phyloP scores from a whole-genome alignment of 2,888 invertebrate species.

The Diaphora mendica region DNA sequence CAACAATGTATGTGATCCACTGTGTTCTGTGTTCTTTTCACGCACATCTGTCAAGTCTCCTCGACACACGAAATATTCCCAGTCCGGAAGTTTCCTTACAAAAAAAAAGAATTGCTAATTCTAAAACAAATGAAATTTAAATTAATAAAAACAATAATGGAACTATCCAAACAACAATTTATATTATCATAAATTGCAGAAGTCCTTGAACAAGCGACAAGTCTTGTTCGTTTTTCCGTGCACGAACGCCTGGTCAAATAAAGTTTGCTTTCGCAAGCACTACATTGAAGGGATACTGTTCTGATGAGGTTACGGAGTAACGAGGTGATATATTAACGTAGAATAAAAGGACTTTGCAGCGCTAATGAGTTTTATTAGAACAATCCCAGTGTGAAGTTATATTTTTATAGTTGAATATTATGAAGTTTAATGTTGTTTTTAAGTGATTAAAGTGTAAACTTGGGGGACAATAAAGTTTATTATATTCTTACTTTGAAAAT shows the following conservation, averaged over 20 bases:
- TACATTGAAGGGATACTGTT: slow-evolving; percentile 31
- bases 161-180: slow-evolving; percentile 39
- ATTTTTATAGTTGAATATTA: neutral
- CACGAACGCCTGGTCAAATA: slow-evolving; percentile 47
- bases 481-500: too few relatives aligned
- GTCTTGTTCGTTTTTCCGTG: slow-evolving; percentile 39
- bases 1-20: too few relatives aligned
- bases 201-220: slow-evolving; percentile 26
- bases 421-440: too few relatives aligned
- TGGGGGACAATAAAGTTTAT: too few relatives aligned
- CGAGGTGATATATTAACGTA: neutral
- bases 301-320: slow-evolving; percentile 30
- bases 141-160: neutral
- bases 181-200: slow-evolving; percentile 33
- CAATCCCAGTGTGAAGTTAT: neutral
- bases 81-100: too few relatives aligned
- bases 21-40: too few relatives aligned
- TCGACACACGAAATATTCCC: too few relatives aligned
- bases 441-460: neutral
- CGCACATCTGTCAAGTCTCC: too few relatives aligned
- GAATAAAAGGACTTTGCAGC: neutral
- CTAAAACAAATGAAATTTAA: neutral
- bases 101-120: too few relatives aligned
- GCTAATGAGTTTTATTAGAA: neutral
- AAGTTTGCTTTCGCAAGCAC: slow-evolving; percentile 46